Percentiles rank a stretch among this genome's conserved stretches.
These are phyloP conservation scores for Aphaenogaster rudis DNA, from an alignment of 1,140 invertebrate genomes.

Conservation along the genomic window DNA sequence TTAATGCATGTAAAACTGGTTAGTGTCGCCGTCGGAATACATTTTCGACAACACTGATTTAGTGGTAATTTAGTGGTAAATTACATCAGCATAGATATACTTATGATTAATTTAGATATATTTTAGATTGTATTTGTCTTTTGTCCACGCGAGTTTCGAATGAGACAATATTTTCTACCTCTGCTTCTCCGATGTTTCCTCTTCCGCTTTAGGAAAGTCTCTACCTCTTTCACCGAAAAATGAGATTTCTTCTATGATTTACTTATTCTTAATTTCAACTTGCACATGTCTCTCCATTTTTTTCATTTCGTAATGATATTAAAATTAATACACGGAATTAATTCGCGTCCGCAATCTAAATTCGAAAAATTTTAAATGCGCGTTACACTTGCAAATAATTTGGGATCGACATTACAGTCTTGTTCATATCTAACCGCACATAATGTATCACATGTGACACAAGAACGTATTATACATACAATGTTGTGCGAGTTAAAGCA, in stretches of 20 bases:
- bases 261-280: slow-evolving; percentile 14
- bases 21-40: not conserved
- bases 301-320: not conserved
- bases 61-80: slow-evolving; percentile 9
- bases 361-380: not conserved
- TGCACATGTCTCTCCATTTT: not conserved
- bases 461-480: not conserved
- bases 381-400: not conserved
- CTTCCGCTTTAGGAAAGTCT: not conserved
- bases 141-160: not conserved
- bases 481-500: not conserved
- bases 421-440: not conserved
- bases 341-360: not conserved
- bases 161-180: slow-evolving; percentile 43
- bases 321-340: not conserved
- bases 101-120: not conserved
- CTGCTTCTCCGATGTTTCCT: slow-evolving; percentile 16
- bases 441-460: not conserved
- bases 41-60: slow-evolving; percentile 6
- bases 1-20: not conserved
- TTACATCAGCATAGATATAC: not conserved
- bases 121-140: slow-evolving; percentile 8
- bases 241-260: slow-evolving; percentile 3
- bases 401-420: not conserved
- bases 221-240: not conserved